Evolutionary conservation across 35 echinoderm and acorn worm species (phyloP), one percentile per base, ranked within the genome.

Genomic region (Ptychodera flava): DNA sequence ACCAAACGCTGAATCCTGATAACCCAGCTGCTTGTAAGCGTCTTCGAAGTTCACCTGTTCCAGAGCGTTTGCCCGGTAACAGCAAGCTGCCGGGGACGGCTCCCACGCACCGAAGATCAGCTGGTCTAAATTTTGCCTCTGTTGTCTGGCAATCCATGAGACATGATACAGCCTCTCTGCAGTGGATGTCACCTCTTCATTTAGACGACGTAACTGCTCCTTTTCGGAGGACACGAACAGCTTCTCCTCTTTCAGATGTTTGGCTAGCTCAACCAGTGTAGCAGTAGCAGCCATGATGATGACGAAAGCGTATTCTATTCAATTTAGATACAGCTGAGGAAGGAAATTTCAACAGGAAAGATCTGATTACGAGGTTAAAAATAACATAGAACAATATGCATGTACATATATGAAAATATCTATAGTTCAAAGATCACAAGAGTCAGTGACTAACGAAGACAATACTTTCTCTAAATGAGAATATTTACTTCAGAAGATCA

Each of bases 111-210:
- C 90, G 15, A 94, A 31, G 0, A 91, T 90, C 36, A 98, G 83
- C 78, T 90, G 92, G 30, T 98, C 89, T 16, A 98, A 79, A 30
- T 90, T 98, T 35, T 94, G 92, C 15, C 95, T 91, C 79, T 98
- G 95, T 79, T 98, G 95, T 38, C 91, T 83, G 1, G 95, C 89
- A 32, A 98, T 94, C 95, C 95, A 98, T 1, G 95, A 89, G 22
- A 91, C 81, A 33, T 88, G 92, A 77, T 90, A 93, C 2, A 98
- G 76, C 77, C 85, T 92, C 36, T 98, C 95, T 0, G 95, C 90
- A 0, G 86, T 82, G 38, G 90, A 87, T 16, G 92, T 98, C 33
- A 92, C 93, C 35, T 98, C 95, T 77, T 89, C 83, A 64, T 92
- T 87, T 1, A 98, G 88, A 16, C 82, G 82, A 82, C 88, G 87